Evolutionary conservation across 1,140 invertebrate genomes (phyloP).

Genomic region (Lordiphosa stackelbergi): DNA sequence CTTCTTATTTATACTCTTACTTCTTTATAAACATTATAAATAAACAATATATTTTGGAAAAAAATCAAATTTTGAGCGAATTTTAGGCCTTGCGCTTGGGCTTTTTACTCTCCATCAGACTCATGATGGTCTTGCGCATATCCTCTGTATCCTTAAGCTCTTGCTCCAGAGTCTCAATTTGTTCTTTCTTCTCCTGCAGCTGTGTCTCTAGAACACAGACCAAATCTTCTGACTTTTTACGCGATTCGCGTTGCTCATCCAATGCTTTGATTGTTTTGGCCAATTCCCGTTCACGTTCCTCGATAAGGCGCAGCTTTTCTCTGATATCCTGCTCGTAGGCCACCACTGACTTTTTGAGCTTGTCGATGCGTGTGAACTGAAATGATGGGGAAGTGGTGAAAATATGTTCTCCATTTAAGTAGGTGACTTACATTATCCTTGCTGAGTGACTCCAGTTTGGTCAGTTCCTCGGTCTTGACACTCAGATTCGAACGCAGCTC

Average conservation of each 20-base stretch:
- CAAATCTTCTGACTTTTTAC: slow-evolving; percentile 68
- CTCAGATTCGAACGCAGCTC: slow-evolving; percentile 43
- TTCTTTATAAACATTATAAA: no score
- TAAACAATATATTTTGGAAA: no score
- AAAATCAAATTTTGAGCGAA: no score
- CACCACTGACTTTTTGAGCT: slow-evolving; percentile 61
- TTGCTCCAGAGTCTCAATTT: slow-evolving; percentile 65
- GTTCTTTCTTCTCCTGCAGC: slow-evolving; percentile 67
- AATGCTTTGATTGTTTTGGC: slow-evolving; percentile 57
- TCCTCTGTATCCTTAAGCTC: slow-evolving; percentile 74
- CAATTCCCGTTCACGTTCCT: slow-evolving; percentile 61
- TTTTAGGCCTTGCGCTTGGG: slow-evolving; percentile 66
- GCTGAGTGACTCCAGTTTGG: slow-evolving; percentile 46
- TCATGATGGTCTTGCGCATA: slow-evolving; percentile 73
- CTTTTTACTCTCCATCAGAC: slow-evolving; percentile 76
- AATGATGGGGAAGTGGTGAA: neutral
- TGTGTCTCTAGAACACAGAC: slow-evolving; percentile 66
- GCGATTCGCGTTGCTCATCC: slow-evolving; percentile 65
- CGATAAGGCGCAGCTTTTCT: slow-evolving; percentile 63
- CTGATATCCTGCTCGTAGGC: slow-evolving; percentile 69
- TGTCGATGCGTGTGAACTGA: slow-evolving; percentile 65
- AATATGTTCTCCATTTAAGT: neutral
- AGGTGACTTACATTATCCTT: slow-evolving; percentile 58
- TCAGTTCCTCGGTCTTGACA: slow-evolving; percentile 54
- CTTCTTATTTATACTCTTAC: no score